A percentile compares a stretch with the other conserved stretches of the same genome.
Evolutionary conservation across 2,113 vertebrate genomes (phyloP).

Genomic region (Megaceryle maxima): DNA sequence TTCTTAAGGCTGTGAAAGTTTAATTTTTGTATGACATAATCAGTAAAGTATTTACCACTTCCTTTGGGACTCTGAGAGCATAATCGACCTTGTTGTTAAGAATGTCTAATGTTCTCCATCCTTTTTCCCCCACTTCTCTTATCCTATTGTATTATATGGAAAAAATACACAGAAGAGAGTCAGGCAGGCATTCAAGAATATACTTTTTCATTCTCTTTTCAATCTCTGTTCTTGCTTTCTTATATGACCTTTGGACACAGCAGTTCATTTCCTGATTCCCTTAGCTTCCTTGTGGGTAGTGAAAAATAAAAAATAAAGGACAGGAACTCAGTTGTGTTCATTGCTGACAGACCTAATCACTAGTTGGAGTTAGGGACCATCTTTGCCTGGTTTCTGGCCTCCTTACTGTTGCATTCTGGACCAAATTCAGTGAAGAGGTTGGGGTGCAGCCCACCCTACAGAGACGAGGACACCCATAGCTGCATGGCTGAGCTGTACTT

Average conservation of each 20-base stretch:
- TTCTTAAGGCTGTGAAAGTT: not conserved
- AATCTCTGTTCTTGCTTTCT: not conserved
- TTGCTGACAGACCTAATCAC: not conserved
- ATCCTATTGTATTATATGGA: not conserved
- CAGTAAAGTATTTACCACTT: not conserved
- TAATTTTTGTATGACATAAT: not conserved
- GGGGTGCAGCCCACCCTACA: not conserved
- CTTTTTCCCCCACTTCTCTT: not conserved
- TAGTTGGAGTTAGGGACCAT: not conserved
- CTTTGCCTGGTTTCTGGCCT: not conserved
- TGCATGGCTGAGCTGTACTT: not conserved
- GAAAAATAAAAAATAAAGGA: not conserved
- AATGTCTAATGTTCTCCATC: not conserved
- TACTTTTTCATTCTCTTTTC: not conserved
- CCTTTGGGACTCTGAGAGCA: not conserved
- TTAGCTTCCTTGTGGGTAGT: not conserved
- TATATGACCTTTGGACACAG: not conserved
- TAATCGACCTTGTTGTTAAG: not conserved
- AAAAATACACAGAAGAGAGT: not conserved
- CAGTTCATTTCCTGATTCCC: not conserved
- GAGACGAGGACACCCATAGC: not conserved
- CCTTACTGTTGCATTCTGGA: not conserved
- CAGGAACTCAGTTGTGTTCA: not conserved
- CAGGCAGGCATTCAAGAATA: not conserved
- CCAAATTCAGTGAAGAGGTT: not conserved